Conservation (phyloP, 2,113 vertebrate genomes). For the Nannospalax galili region DNA sequence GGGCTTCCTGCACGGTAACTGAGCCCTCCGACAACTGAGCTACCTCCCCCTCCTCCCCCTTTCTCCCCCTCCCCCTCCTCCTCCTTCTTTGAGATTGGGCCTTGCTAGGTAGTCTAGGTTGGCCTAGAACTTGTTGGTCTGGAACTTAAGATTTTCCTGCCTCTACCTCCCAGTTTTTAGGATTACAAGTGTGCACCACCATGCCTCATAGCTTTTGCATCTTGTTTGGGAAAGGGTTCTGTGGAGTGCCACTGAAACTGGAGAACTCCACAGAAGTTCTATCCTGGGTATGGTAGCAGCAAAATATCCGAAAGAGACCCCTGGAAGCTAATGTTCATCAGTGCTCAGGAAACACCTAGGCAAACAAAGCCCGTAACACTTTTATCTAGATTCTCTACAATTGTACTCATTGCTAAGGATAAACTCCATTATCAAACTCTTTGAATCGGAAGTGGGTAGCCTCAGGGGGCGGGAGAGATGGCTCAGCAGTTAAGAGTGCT, state of each 20-base stretch:
- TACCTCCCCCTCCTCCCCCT: not conserved
- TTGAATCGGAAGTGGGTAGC: conserved; percentile 56
- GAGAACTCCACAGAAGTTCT: not conserved
- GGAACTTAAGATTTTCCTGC: not conserved
- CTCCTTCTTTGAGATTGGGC: not conserved
- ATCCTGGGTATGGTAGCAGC: not conserved
- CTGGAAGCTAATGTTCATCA: conserved; percentile 48
- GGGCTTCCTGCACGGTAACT: not conserved
- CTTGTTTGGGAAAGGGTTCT: not conserved
- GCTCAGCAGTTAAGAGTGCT: too few relatives aligned
- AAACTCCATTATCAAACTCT: conserved; percentile 72
- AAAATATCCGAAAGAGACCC: not conserved
- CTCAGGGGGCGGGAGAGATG: not conserved
- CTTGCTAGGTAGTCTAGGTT: not conserved
- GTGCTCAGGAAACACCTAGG: conserved; percentile 60
- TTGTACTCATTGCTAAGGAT: conserved; percentile 16
- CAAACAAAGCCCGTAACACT: conserved; percentile 16
- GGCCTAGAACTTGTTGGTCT: not conserved
- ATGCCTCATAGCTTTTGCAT: too few relatives aligned
- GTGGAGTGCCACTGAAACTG: not conserved
- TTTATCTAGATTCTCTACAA: conserved; percentile 71
- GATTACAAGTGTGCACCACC: not conserved
- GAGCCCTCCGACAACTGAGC: not conserved
- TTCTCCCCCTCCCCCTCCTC: not conserved
- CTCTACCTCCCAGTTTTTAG: not conserved